Base-by-base conservation (phyloP, 2,888 invertebrate species). In the Lottia scabra region DNA sequence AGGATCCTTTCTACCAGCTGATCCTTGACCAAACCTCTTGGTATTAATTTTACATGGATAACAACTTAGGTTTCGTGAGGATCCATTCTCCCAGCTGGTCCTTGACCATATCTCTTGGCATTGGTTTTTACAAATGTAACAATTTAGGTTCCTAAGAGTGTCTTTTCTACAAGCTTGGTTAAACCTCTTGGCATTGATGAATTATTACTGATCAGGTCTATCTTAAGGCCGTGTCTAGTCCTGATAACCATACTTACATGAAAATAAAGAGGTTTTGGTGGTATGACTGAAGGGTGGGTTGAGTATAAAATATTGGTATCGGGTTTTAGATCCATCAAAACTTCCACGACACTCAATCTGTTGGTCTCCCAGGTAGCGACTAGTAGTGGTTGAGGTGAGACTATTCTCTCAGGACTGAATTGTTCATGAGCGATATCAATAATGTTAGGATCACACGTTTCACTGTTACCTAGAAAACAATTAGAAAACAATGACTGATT, bases 351-450 rank as follows among this genome's bases (percentile, higher is more conserved):
- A 19, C 81, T 83, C 63, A 74, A 80, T 62, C 78, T 84, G 75
- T 83, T 81, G 6, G 80, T 82, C 72, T 86, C 85, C 86, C 87
- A 87, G 0, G 83, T 82, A 15, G 85, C 85, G 8, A 83, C 85
- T 46, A 87, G 65, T 6, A 87, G 68, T 2, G 85, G 85, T 66
- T 84, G 82, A 1, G 85, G 83, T 0, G 74, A 75, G 16, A 78
- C 75, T 6, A 83, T 81, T 30, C 72, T 79, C 69, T 83, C 78
- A 1, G 78, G 78, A 74, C 76, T 83, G 65, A 80, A 71, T 23
- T 78, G 77, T 75, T 84, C 84, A 63, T 84, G 83, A 6, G 83
- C 84, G 68, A 78, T 73, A 73, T 87, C 87, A 26, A 71, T 71
- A 1, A 83, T 78, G 75, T 86, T 81, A 3, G 82, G 78, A 68